Evolutionary conservation across 2,797 vertebrate species (phyloP), one percentile per base, ranked within the genome.

Genomic region (Acanthurus tractus): DNA sequence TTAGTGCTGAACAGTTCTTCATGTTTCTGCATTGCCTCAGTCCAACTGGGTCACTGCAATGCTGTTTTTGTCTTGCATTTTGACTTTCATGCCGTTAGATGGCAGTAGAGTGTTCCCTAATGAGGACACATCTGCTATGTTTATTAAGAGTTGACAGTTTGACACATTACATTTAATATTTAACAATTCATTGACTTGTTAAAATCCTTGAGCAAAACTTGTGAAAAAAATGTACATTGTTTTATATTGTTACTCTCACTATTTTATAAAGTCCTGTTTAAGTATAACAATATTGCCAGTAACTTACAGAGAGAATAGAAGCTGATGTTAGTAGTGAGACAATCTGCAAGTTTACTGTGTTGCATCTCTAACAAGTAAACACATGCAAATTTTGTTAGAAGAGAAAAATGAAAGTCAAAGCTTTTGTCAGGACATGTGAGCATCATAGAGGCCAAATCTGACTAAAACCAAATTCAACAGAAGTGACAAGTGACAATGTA

Each of bases 81-180:
- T 49, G 14, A 13, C 9, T 44, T 18, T 52, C 14, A 55, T 45
- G 62, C 68, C 86, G 88, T 59, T 54, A 84, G 89, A 63, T 81
- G 86, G 88, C 17, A 22, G 5, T 48, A 82, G 48, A 84, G 70
- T 36, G 58, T 11, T 64, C 14, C 3, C 44, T 57, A 25, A 44
- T 15, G 74, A 34, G 36, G 14, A 74, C 5, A n/a, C 14, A 49
- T 20, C 12, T 48, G 23, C 18, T n/a, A 40, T 40, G 38, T 40
- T 8, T 2, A 40, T 7, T 11, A 40, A 40, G 38, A 29, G 25
- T 29, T 4, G 38, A 10, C 38, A 2, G 38, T 0, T 8, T 40
- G 1, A 10, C 38, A 8, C 8, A 11, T 40, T 11, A 8, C 10
- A 40, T 40, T 40, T 11, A 38, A 38, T 6, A 38, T 38, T 7